Conservation (phyloP, 2,888 invertebrate species). For the Drosophila crucigera region DNA sequence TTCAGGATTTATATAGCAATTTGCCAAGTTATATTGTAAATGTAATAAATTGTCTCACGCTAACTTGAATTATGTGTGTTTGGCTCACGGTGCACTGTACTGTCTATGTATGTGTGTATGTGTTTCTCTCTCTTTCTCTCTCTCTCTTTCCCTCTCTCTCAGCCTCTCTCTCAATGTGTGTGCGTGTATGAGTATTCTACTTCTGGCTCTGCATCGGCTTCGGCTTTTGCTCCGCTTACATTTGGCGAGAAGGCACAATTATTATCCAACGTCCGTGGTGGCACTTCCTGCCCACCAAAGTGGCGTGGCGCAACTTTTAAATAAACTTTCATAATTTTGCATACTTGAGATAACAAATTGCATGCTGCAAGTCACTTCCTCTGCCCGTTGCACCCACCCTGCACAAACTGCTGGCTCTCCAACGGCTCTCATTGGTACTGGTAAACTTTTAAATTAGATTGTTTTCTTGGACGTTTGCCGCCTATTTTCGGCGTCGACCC, state of each 20-base stretch:
- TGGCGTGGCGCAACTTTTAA: constrained; percentile 73
- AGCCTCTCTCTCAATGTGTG: constrained; percentile 6
- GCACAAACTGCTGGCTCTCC: not conserved
- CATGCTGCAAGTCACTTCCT: constrained; percentile 72
- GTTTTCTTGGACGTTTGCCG: constrained; percentile 58
- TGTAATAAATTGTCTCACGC: constrained; percentile 79
- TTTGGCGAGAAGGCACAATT: constrained; percentile 66
- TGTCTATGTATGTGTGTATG: constrained; percentile 26
- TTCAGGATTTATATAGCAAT: constrained; percentile 75
- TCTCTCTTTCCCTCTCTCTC: not conserved
- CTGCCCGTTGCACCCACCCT: constrained; percentile 1
- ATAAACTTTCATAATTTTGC: constrained; percentile 79
- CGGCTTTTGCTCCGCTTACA: constrained; percentile 33
- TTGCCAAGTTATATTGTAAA: constrained; percentile 81
- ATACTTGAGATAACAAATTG: constrained; percentile 80
- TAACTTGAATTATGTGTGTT: constrained; percentile 64
- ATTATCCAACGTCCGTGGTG: constrained; percentile 69
- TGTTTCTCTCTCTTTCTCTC: not conserved
- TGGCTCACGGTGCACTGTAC: constrained; percentile 24
- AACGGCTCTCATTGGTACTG: constrained; percentile 38
- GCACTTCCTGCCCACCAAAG: constrained; percentile 64
- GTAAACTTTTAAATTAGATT: constrained; percentile 77
- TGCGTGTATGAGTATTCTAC: constrained; percentile 14
- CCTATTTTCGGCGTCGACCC: constrained; percentile 23
- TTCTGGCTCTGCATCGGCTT: not conserved